Conservation (phyloP, 2,888 invertebrate species). For the Torymus tubicola region DNA sequence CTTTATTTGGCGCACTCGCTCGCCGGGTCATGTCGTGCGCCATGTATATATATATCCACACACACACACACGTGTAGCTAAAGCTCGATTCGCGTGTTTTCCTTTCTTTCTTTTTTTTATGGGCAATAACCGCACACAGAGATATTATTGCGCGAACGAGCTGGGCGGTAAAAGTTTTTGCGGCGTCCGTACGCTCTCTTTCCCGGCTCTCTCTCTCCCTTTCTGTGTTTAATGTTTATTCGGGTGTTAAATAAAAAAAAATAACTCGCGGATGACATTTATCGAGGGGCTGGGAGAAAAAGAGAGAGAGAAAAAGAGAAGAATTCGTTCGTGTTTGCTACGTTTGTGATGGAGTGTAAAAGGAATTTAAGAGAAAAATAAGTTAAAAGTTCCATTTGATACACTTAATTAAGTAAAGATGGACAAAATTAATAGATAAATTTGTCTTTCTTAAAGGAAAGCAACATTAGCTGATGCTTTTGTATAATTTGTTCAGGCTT, state of each 20-base stretch:
- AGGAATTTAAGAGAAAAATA: no score
- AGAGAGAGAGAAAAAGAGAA: background rate
- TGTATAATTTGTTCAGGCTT: no score
- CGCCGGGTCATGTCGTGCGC: background rate
- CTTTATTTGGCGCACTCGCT: conserved; percentile 17
- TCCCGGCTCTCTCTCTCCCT: background rate
- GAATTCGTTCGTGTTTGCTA: no score
- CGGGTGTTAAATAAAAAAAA: conserved; percentile 17
- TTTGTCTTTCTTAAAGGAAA: no score
- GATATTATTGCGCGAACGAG: conserved; percentile 23
- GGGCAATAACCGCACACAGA: conserved; percentile 44
- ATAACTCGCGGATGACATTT: background rate
- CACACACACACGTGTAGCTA: conserved; percentile 21
- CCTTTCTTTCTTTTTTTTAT: conserved; percentile 22
- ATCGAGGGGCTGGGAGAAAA: background rate
- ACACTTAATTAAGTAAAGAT: no score
- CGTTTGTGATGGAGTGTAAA: no score
- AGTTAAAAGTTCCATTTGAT: no score
- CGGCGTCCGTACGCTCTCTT: no score
- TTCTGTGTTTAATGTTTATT: conserved; percentile 12
- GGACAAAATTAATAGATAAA: no score
- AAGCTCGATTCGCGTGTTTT: background rate
- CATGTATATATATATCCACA: background rate
- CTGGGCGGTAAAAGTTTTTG: conserved; percentile 30
- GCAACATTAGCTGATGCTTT: no score